Base-by-base conservation (phyloP, 1,140 invertebrate species). In the Drosophila triauraria region DNA sequence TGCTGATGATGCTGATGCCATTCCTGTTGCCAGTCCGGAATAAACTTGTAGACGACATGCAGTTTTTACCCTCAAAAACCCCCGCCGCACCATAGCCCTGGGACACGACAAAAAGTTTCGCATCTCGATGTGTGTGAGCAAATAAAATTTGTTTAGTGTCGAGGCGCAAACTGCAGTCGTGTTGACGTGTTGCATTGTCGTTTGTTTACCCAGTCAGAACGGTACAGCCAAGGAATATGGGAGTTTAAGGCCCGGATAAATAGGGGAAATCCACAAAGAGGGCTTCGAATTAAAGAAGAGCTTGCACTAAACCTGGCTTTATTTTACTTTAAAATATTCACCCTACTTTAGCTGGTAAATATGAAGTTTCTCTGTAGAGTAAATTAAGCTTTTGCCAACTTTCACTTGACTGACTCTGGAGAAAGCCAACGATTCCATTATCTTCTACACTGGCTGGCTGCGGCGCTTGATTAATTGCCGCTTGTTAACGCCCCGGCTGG, bases 31-130 rank as follows among this genome's bases (percentile, higher is more conserved):
- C 77, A 38, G 27, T 61, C 10, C 69, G 72, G 62, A 86, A 83
- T 83, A 87, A 86, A 87, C 83, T 87, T 75, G 67, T 72, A 87
- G 67, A 87, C 86, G 83, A 87, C 79, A 80, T 75, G 70, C 71
- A 80, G 76, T 72, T 83, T 51, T 42, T 56, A n/a, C 57, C 40
- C 25, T 23, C 15, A 42, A 23, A 35, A 20, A 53, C 51, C 51
- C 25, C 30, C 15, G 20, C n/a, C 12, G 42, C 38, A n/a, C 10
- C 46, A 46, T 43, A 32, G 53, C 72, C 62, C 20, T 8, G 47
- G 72, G 74, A 20, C 40, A 42, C 53, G 46, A 53, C 57, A 67
- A 75, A 68, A 76, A 76, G 46, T 76, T 76, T 76, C 47, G 25
- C 61, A 64, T 75, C 53, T 76, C 51, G 67, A 51, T 70, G 67